Conservation (phyloP, 2,888 invertebrate species). For the Altica lythri region DNA sequence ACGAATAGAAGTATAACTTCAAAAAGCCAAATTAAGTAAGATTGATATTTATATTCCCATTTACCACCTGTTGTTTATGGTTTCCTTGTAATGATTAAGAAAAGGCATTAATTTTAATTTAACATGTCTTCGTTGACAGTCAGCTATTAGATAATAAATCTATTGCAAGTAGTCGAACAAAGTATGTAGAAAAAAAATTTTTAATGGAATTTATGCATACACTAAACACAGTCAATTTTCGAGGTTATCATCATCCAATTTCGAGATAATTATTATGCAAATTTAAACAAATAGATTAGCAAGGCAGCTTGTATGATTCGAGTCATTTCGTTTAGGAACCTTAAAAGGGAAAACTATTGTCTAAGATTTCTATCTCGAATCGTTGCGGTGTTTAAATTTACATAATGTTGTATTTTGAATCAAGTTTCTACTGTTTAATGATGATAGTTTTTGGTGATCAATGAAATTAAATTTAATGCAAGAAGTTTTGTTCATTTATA, state of each 20-base stretch:
- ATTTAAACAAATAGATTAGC: conserved; percentile 41
- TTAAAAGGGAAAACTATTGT: conserved; percentile 34
- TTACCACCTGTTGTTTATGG: conserved; percentile 34
- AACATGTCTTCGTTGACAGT: conserved; percentile 31
- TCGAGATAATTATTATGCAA: conserved; percentile 33
- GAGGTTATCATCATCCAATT: conserved; percentile 18
- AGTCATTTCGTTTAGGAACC: conserved; percentile 38
- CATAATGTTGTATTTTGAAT: conserved; percentile 40
- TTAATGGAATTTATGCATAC: too few relatives aligned
- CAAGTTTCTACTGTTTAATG: conserved; percentile 24
- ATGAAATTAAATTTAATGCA: too few relatives aligned
- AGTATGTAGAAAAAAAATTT: too few relatives aligned
- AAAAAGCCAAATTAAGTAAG: conserved; percentile 5
- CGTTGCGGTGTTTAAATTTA: conserved; percentile 37
- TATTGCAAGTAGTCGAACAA: too few relatives aligned
- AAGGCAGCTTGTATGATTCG: conserved; percentile 35
- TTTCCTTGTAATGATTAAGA: conserved; percentile 26
- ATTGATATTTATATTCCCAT: conserved; percentile 34
- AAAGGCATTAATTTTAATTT: conserved; percentile 39
- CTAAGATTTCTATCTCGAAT: conserved; percentile 41
- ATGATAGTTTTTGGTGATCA: too few relatives aligned
- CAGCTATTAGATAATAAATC: too few relatives aligned
- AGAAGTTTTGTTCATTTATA: too few relatives aligned
- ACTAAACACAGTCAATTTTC: too few relatives aligned
- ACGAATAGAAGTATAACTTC: too few relatives aligned